Evolutionary conservation across 2,113 vertebrate species (phyloP).

Genomic region (Anas platyrhynchos): DNA sequence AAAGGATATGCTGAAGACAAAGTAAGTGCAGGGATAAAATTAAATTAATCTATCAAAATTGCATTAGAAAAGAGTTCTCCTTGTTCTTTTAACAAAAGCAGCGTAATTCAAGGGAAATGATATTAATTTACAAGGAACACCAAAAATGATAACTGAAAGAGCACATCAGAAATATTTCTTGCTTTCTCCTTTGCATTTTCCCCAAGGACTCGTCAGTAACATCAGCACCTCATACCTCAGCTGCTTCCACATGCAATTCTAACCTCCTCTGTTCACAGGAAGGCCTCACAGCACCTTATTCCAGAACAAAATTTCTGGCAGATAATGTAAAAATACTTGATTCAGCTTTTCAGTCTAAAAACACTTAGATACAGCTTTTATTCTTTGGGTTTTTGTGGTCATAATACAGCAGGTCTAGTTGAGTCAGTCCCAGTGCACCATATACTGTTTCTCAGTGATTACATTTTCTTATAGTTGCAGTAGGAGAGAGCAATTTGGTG

Average conservation of each 20-base stretch:
- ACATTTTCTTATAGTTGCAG: neutral
- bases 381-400: neutral
- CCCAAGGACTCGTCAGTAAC: neutral
- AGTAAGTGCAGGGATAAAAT: neutral
- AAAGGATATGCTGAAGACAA: neutral
- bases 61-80: neutral
- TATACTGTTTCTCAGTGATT: neutral
- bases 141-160: neutral
- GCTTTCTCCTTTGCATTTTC: neutral
- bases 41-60: neutral
- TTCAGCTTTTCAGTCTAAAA: too few species aligned
- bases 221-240: neutral
- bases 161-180: neutral
- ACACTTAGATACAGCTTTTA: neutral
- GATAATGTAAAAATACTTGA: neutral
- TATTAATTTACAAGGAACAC: neutral
- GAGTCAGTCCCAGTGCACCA: neutral
- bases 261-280: neutral
- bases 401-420: neutral
- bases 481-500: neutral
- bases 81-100: neutral
- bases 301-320: neutral
- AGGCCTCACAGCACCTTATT: neutral
- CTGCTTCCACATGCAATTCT: fast-evolving
- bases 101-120: neutral